phyloP scores from a whole-genome alignment of 2,113 vertebrate genomes.

The Lepus americanus region DNA sequence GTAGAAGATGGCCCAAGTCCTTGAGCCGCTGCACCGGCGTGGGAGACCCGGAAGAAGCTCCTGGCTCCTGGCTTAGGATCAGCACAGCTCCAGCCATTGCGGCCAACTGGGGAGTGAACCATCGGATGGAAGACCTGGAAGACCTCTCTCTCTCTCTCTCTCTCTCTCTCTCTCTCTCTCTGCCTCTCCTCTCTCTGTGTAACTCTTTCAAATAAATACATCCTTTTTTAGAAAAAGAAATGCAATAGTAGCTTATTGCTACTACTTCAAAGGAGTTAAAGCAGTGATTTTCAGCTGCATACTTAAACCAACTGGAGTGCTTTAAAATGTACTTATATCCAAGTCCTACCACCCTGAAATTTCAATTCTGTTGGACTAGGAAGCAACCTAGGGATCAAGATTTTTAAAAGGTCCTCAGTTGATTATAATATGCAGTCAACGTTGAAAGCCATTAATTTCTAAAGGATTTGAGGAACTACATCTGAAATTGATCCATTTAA shows the following conservation, averaged over 20 bases:
- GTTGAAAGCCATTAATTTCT: background rate
- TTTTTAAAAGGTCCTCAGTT: slow-evolving; percentile 11
- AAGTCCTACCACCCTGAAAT: background rate
- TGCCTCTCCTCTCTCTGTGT: too few species aligned
- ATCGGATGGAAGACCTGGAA: too few species aligned
- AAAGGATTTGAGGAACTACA: background rate
- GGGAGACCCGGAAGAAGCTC: too few species aligned
- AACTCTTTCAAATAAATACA: too few species aligned
- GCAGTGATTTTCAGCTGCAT: background rate
- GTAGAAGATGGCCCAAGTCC: too few species aligned
- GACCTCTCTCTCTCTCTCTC: too few species aligned
- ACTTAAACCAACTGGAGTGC: background rate
- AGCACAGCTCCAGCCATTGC: too few species aligned
- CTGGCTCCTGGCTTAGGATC: too few species aligned
- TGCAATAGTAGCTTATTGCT: background rate
- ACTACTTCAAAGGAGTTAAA: background rate
- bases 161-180: too few species aligned
- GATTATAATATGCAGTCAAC: background rate
- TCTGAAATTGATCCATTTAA: background rate
- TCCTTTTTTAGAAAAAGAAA: too few species aligned
- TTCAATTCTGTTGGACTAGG: background rate
- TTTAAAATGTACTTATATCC: background rate
- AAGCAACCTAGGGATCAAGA: background rate
- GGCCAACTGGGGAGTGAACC: background rate
- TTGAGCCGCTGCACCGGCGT: too few species aligned